These are phyloP conservation scores for Atrichornis clamosus DNA, from an alignment of 2,113 vertebrate genomes.

Conservation along the genomic window DNA sequence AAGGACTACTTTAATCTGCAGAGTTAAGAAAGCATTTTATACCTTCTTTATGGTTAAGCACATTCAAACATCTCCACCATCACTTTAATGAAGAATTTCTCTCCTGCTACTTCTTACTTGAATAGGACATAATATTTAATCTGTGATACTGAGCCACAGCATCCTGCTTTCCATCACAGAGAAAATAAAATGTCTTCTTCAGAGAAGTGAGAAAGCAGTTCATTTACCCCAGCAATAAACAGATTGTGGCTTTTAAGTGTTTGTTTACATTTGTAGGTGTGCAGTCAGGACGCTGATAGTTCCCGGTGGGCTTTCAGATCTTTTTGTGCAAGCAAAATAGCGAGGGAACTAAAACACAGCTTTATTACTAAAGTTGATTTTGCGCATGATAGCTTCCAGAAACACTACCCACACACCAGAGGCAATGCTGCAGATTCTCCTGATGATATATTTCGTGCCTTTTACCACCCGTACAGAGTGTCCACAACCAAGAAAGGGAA, in stretches of 20 bases:
- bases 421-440: not conserved
- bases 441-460: not conserved
- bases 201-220: not conserved
- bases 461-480: not conserved
- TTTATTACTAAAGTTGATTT: not conserved
- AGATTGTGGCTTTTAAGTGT: not conserved
- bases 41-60: not conserved
- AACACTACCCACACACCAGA: not conserved
- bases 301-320: not conserved
- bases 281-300: not conserved
- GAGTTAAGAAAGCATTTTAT: not conserved
- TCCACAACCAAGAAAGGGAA: constrained; percentile 17
- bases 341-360: not conserved
- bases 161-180: not conserved
- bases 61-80: not conserved
- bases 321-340: not conserved
- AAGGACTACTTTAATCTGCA: not conserved
- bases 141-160: not conserved
- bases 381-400: not conserved
- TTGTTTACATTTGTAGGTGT: not conserved
- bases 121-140: not conserved
- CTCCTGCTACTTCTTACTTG: not conserved
- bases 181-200: not conserved
- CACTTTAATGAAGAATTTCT: not conserved
- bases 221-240: not conserved